Percentiles rank a stretch among this genome's conserved stretches.
Evolutionary conservation across 2,113 vertebrate species (phyloP).

Genomic region (Scopus umbretta): DNA sequence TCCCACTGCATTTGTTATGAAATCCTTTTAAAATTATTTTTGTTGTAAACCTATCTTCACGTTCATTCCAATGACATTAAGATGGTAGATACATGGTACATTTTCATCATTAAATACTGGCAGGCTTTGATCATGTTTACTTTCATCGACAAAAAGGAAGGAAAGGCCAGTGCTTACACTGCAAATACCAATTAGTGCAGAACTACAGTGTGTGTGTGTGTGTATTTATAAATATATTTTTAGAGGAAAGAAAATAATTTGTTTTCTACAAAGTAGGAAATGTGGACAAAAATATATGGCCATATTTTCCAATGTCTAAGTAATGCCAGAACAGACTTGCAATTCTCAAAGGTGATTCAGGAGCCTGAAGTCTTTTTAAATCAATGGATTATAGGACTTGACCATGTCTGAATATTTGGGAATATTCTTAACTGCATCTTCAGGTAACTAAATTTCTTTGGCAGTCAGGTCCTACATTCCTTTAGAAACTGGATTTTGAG

Average conservation of each 20-base stretch:
- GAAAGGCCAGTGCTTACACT: slow-evolving; percentile 42
- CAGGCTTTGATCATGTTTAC: slow-evolving; percentile 50
- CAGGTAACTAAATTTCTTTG: background rate
- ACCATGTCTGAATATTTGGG: background rate
- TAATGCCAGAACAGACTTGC: background rate
- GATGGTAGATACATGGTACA: background rate
- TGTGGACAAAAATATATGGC: background rate
- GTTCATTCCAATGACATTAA: slow-evolving; percentile 25
- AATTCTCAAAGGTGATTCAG: background rate
- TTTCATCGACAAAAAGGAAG: slow-evolving; percentile 16
- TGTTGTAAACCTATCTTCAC: slow-evolving; percentile 28
- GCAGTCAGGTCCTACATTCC: background rate
- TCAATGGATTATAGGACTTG: background rate
- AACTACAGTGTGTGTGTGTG: background rate
- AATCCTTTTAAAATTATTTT: background rate
- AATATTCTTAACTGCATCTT: background rate
- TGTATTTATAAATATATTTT: slow-evolving; percentile 48
- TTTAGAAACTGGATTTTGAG: background rate
- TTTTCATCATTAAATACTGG: slow-evolving; percentile 33
- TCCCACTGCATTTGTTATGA: background rate
- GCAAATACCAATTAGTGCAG: slow-evolving; percentile 47
- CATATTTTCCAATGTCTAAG: background rate
- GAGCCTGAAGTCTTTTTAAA: background rate
- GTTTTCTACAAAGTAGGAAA: background rate
- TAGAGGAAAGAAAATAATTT: slow-evolving; percentile 42